Evolutionary conservation across 2,797 vertebrate species (phyloP), one percentile per base, ranked within the genome.

Genomic region (Miichthys miiuy): DNA sequence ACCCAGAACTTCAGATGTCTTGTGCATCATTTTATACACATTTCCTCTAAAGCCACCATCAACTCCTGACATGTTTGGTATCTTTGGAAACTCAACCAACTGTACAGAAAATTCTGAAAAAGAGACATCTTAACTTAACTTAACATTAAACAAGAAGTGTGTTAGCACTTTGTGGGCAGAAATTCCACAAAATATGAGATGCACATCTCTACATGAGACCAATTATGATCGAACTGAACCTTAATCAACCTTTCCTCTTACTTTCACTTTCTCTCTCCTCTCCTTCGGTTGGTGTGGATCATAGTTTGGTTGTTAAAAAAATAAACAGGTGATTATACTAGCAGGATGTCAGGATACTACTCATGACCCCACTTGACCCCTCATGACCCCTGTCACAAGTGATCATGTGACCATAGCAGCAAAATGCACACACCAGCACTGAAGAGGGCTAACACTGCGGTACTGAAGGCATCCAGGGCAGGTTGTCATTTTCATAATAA

Each of bases 321-420:
- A 96, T 92, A 95, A 94, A 89, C 91, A 89, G 84, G 84, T 93
- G 89, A 94, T 94, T 95, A 93, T 83, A 89, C 83, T 80, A 85
- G 87, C 90, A 91, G 92, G 91, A 93, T 87, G 91, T 90, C 94
- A 93, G 95, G 94, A 95, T 94, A 88, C 83, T 79, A 77, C 89
- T 87, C 78, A 66, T 85, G 93, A 96, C 94, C 93, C 95, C 95
- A 96, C 95, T 96, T 96, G 94, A 96, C 95, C 93, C 86, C 80
- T 72, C 13, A 50, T 82, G 91, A 95, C 93, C 92, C 75, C 94
- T 96, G 95, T 95, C 95, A 95, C 90, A 91, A 93, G 88, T 66
- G 83, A 95, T 96, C 94, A 95, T 94, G 92, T 94, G 91, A 95
- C 94, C 93, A 90, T 70, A 66, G 54, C 73, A 27, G 66, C 63